These are phyloP conservation scores for Neosilurus hyrtlii DNA, from an alignment of 2,797 vertebrate genomes.

Conservation along the genomic window DNA sequence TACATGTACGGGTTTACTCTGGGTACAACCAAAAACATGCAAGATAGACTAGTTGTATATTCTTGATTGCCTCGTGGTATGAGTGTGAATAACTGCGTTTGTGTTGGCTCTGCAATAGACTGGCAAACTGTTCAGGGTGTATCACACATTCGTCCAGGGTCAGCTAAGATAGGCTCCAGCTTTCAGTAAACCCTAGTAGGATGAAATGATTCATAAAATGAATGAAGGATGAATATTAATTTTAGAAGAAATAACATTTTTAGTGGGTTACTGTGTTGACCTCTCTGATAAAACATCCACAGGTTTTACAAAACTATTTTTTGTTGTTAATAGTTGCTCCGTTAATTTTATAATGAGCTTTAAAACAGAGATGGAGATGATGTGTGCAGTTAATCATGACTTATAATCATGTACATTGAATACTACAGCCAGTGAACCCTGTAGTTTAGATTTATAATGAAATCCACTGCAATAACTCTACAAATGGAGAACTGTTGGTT, in stretches of 20 bases:
- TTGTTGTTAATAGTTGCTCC: no score
- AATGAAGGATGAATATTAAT: no score
- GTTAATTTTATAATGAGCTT: constrained; percentile 11
- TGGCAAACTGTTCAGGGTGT: not conserved
- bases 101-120: no score
- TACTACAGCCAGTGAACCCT: not conserved
- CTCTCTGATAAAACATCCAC: no score
- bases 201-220: no score
- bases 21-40: not conserved
- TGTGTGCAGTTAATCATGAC: constrained; percentile 14
- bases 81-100: not conserved
- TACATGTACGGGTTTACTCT: no score
- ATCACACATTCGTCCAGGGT: not conserved
- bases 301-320: no score
- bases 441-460: constrained; percentile 40
- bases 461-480: constrained; percentile 39
- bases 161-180: no score
- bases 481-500: constrained; percentile 34
- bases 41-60: not conserved
- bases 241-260: no score
- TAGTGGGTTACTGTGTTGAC: no score
- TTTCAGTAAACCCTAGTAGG: no score
- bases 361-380: constrained; percentile 36
- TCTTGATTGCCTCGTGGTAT: not conserved
- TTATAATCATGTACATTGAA: constrained; percentile 22